Evolutionary conservation across 2,797 vertebrate species (phyloP).

Genomic region (Enteromius paludinosus): DNA sequence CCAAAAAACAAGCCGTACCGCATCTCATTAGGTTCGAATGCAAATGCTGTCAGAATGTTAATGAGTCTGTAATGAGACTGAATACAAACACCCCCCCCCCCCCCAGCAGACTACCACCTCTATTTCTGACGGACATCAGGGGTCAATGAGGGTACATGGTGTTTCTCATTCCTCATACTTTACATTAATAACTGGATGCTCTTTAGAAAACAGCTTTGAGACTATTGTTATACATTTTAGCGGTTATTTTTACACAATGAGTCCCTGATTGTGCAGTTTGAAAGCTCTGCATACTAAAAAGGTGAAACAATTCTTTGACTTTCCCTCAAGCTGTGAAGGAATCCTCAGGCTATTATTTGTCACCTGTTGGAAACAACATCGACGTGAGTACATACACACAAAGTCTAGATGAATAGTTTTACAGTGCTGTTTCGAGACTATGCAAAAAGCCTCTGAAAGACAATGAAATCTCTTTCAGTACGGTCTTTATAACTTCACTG

Average conservation of each 20-base stretch:
- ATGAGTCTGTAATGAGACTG: conserved; percentile 42
- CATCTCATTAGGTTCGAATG: conserved; percentile 35
- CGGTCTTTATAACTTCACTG: conserved; percentile 30
- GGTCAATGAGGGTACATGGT: background rate
- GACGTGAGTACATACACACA: background rate
- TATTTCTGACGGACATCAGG: conserved; percentile 24
- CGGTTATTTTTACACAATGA: conserved; percentile 17
- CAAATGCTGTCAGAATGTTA: conserved; percentile 35
- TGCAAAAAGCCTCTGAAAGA: background rate
- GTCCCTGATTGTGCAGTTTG: background rate
- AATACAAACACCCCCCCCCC: conserved; percentile 1
- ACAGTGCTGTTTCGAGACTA: background rate
- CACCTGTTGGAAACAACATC: background rate
- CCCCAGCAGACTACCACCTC: conserved; percentile 20
- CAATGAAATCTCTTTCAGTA: conserved; percentile 14
- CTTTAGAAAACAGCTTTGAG: conserved; percentile 25
- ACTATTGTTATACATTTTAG: conserved; percentile 20
- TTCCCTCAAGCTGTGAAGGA: conserved; percentile 16
- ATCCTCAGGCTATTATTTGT: background rate
- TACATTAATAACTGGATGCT: conserved; percentile 13
- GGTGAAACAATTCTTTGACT: conserved; percentile 18
- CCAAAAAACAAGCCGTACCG: conserved; percentile 9
- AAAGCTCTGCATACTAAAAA: conserved; percentile 3
- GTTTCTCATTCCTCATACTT: background rate
- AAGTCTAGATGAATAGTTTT: background rate